Base-by-base conservation (phyloP, 2,888 invertebrate species). In the Slavum lentiscoides region DNA sequence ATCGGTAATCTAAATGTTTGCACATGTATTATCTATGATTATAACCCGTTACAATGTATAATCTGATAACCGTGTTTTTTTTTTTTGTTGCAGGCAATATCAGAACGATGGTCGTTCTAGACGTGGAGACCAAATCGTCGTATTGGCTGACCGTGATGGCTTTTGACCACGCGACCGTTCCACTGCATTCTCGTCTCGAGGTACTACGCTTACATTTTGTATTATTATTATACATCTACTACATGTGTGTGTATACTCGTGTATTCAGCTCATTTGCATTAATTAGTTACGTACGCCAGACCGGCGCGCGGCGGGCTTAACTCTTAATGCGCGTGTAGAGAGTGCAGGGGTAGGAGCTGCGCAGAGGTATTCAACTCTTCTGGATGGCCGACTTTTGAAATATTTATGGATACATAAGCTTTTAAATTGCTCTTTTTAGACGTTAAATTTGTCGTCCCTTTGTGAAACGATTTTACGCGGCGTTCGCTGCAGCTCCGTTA, bases 81-180 rank as follows among this genome's bases (percentile, higher is more conserved):
- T 43, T 9, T 84, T 84, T 82, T 83, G 84, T 85, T 89, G 11
- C 88, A 94, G 97, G 98, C 83, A 90, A 91, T 74, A 92, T 98
- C 84, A 91, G 92, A 83, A 97, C 97, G 1, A 89, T 92, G 85
- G 91, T 92, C 4, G 91, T 94, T 67, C 89, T 98, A 85, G 98
- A 98, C 88, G 91, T 96, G 81, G 98, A 98, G 88, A 91, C 92
- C 3, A 92, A 91, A 85, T 88, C 91, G 58, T 92, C 93, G 86
- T 97, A 96, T 88, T 98, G 98, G 98, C 88, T 98, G 83, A 96
- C 96, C 13, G 91, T 97, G 77, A 93, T 93, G 86, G 97, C 97
- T 7, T 93, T 95, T 86, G 98, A 98, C 88, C 92, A 93, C 84
- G 97, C 94, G 0, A 92, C 94, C 23, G 94, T 95, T 43, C 95